Percentiles rank a stretch among this genome's conserved stretches.
Evolutionary conservation across 2,113 vertebrate genomes (phyloP).

Genomic region (Galemys pyrenaicus): DNA sequence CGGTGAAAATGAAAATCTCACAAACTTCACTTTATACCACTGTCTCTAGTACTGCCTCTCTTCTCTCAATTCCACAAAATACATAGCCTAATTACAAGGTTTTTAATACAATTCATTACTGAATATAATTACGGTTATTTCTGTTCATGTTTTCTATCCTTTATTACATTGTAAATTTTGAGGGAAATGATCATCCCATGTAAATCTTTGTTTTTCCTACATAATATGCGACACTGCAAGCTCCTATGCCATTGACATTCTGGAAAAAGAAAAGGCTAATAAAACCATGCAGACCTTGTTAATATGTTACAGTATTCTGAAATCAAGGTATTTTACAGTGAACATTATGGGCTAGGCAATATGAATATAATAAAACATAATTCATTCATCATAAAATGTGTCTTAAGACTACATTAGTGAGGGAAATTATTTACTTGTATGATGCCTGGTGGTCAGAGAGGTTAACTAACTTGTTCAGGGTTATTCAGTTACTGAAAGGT

Average conservation of each 20-base stretch:
- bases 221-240: background rate
- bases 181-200: slow-evolving; percentile 3
- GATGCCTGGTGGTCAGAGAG: background rate
- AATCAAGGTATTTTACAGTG: background rate
- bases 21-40: background rate
- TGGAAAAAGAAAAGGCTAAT: slow-evolving; percentile 5
- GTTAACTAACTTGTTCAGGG: background rate
- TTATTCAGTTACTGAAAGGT: background rate
- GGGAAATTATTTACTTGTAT: background rate
- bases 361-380: background rate
- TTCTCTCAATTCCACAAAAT: slow-evolving; percentile 36
- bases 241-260: background rate
- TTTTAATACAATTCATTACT: slow-evolving; percentile 43
- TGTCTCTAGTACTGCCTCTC: background rate
- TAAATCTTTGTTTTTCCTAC: background rate
- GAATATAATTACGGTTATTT: slow-evolving; percentile 45
- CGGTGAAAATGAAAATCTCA: background rate
- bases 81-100: slow-evolving; percentile 27
- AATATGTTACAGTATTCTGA: background rate
- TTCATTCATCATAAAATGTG: background rate
- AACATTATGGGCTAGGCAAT: background rate
- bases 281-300: background rate
- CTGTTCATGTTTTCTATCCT: slow-evolving; percentile 45
- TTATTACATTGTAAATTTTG: slow-evolving; percentile 18
- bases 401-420: background rate